Evolutionary conservation across 2,113 vertebrate genomes (phyloP), one percentile per base, ranked within the genome.

Genomic region (Rhadina sibilatrix): DNA sequence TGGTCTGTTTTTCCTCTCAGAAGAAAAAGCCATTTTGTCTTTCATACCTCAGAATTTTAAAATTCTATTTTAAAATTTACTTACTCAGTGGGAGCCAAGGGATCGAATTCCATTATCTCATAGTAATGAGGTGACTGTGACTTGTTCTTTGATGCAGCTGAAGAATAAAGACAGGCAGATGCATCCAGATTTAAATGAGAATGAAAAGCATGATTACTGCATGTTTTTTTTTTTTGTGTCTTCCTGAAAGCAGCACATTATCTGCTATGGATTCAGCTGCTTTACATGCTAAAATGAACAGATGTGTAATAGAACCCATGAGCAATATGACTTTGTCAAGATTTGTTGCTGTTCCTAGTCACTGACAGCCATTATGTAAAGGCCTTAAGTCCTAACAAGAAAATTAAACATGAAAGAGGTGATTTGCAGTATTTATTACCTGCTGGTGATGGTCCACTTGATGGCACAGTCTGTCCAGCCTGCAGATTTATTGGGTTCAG

Each of bases 91-190:
- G 94, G 97, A 87, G 97, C 98, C 81, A 98, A 97, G 42, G 98
- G 98, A 96, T 98, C 98, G 82, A 98, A 98, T 80, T 98, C 98
- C 97, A 98, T 98, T 76, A 98, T 89, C 31, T 98, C 97, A 0
- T 98, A 98, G 95, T 98, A 98, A 96, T 95, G 96, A 96, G 96
- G 61, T 83, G 95, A 74, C 27, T 95, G 96, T 31, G 86, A 85
- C 83, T 93, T 96, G 70, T 50, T 97, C 91, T 98, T 97, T 66
- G 96, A 79, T 54, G 56, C 8, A 38, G 92, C 97, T 97, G 85
- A 78, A 93, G 57, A 78, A 68, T 28, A 63, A 75, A 82, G 42
- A 84, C 20, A 87, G 38, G 56, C 15, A 84, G 44, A 50, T 19
- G 76, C 50, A 88, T 9, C 4, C 54, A 92, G 30, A 79, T 69